Conservation (phyloP, 2,113 vertebrate species). For the Dasypus novemcinctus region DNA sequence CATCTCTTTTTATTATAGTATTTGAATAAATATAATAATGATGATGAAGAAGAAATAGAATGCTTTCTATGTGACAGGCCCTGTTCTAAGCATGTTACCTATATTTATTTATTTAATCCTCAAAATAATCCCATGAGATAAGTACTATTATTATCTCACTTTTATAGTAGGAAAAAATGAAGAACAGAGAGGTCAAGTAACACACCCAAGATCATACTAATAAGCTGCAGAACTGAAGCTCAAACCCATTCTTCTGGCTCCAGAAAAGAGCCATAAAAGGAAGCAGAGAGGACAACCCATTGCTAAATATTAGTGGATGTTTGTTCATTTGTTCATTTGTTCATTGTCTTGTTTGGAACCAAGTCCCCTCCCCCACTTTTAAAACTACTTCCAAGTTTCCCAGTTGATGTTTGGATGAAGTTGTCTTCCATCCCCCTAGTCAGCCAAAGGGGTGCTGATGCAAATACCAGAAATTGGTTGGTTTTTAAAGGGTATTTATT, state of each 20-base stretch:
- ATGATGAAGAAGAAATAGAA: background rate
- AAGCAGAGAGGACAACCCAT: background rate
- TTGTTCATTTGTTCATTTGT: background rate
- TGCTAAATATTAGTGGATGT: background rate
- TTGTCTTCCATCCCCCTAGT: background rate
- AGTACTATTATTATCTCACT: background rate
- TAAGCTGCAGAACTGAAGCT: background rate
- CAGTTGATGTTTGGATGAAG: background rate
- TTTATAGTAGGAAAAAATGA: background rate
- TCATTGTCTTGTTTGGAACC: background rate
- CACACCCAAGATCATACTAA: background rate
- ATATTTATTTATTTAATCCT: background rate
- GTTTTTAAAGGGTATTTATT: too few relatives aligned
- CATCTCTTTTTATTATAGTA: background rate
- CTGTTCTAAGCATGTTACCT: background rate
- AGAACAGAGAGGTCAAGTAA: background rate
- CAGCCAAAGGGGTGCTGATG: too few relatives aligned
- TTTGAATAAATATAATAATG: background rate
- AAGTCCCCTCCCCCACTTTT: background rate
- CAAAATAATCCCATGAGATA: background rate
- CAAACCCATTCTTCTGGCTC: background rate
- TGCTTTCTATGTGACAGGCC: background rate
- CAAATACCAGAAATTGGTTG: too few relatives aligned
- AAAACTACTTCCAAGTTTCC: background rate
- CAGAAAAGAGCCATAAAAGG: background rate